These are phyloP conservation scores for Lucinisca nassula DNA, from an alignment of 2,888 invertebrate genomes.

Conservation along the genomic window DNA sequence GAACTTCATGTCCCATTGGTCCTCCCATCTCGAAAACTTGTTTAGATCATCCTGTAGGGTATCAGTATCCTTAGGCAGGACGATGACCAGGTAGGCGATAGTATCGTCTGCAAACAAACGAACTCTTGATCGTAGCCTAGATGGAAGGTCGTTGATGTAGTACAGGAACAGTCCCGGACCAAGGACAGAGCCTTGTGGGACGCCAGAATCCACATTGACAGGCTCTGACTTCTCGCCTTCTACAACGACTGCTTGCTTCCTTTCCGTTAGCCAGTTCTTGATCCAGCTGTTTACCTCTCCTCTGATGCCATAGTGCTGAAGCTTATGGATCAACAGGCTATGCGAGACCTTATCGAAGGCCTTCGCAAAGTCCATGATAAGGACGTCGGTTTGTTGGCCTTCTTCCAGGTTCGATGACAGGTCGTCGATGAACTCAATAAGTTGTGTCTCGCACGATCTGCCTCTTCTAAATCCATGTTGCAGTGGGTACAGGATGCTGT, in stretches of 20 bases:
- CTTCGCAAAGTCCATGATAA: conserved; percentile 19
- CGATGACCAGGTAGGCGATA: conserved; percentile 15
- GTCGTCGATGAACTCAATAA: conserved; percentile 4
- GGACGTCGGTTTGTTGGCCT: neutral
- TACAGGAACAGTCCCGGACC: conserved; percentile 23
- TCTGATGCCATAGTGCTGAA: conserved; percentile 43
- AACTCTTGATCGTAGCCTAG: neutral
- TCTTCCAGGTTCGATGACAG: neutral
- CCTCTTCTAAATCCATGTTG: conserved; percentile 7
- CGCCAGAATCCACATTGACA: too few relatives aligned
- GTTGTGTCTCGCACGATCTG: conserved; percentile 6
- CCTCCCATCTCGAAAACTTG: too few relatives aligned
- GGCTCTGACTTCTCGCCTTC: conserved; percentile 29
- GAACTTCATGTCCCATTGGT: too few relatives aligned
- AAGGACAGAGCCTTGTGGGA: conserved; percentile 25
- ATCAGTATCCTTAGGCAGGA: too few relatives aligned
- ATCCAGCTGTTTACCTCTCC: conserved; percentile 28
- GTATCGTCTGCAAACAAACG: conserved; percentile 38
- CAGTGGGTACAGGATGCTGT: conserved; percentile 2
- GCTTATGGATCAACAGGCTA: conserved; percentile 16
- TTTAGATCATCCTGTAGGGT: too few relatives aligned
- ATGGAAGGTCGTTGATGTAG: conserved; percentile 34
- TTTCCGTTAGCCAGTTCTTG: conserved; percentile 8
- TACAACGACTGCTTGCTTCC: conserved; percentile 39
- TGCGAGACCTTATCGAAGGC: too few relatives aligned